Evolutionary conservation across 2,888 invertebrate species (phyloP).

Genomic region (Aleiodes alternator): DNA sequence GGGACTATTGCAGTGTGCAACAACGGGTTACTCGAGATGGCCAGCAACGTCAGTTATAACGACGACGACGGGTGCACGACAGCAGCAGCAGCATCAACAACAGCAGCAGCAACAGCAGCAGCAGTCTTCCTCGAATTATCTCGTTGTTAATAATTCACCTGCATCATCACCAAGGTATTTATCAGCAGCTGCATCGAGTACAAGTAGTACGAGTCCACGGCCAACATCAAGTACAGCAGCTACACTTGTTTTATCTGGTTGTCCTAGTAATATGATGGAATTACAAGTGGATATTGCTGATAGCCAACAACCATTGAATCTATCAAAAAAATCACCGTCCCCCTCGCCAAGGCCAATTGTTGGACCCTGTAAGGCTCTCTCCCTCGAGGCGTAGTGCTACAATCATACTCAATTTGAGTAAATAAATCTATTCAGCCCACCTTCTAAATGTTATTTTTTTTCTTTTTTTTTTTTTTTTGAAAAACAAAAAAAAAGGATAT

Average conservation of each 20-base stretch:
- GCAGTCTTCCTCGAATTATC: conserved; percentile 74
- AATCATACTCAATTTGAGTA: neutral
- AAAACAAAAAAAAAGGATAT: conserved; percentile 3
- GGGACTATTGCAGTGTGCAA: conserved; percentile 70
- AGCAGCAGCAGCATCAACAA: conserved; percentile 72
- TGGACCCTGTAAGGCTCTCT: conserved; percentile 73
- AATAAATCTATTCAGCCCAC: conserved; percentile 39
- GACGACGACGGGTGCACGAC: conserved; percentile 77
- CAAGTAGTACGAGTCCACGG: conserved; percentile 68
- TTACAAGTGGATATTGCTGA: conserved; percentile 90
- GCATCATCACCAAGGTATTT: conserved; percentile 75
- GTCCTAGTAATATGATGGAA: conserved; percentile 80
- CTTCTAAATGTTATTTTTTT: conserved; percentile 43
- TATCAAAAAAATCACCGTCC: conserved; percentile 90
- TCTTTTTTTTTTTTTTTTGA: conserved; percentile 4
- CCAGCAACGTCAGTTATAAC: conserved; percentile 80
- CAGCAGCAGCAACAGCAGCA: conserved; percentile 73
- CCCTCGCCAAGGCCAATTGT: conserved; percentile 83
- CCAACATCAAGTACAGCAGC: conserved; percentile 71
- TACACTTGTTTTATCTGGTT: conserved; percentile 71
- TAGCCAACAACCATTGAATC: conserved; percentile 89
- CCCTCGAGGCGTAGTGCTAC: conserved; percentile 75
- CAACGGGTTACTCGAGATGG: conserved; percentile 69
- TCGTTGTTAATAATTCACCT: conserved; percentile 70
- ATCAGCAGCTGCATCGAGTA: conserved; percentile 70